Base-by-base conservation (phyloP, 2,113 vertebrate genomes). In the Fregetta grallaria region DNA sequence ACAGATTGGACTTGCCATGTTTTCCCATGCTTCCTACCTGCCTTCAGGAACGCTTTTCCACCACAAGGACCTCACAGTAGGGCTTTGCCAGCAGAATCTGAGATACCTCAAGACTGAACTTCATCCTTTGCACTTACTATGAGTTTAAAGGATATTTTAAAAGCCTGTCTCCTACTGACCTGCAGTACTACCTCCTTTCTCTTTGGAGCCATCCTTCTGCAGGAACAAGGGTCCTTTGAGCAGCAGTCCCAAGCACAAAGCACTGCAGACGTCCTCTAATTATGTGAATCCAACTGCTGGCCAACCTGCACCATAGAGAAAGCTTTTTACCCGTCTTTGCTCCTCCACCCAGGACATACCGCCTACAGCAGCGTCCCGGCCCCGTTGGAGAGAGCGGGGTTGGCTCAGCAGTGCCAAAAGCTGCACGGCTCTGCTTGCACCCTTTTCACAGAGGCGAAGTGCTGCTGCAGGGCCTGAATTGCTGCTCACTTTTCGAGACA, bases 181-280 rank as follows among this genome's bases (percentile, higher is more conserved):
- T 98, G 98, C 74, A 95, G 80, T 20, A 63, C 40, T 10, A 45
- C 10, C 76, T 98, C 96, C n/a, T 93, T 97, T 50, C 82, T 97
- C 93, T 90, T 97, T 15, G 86, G 67, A 30, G 94, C 78, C 98
- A 98, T 98, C 40, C 47, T 67, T 75, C 55, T 44, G 61, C 61
- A 56, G 85, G 56, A 91, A 23, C 55, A 32, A 20, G 14, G 34
- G 20, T 75, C 68, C 86, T 75, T 7, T 5, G 38, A 55, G 75
- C 50, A 83, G 87, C 47, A 8, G 22, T 32, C 38, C 81, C 50
- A 56, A 58, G n/a, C 6, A 2, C 68, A 52, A 66, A 75, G 36
- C 32, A 11, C 92, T 13, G 70, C 66, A 21, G 62, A 9, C 0
- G 15, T 53, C 73, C 62, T 79, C 73, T 21, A 20, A 53, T 27